A percentile compares a stretch with the other conserved stretches of the same genome.
These are phyloP conservation scores for Diogma glabrata DNA, from an alignment of 2,888 invertebrate genomes.

Conservation along the genomic window DNA sequence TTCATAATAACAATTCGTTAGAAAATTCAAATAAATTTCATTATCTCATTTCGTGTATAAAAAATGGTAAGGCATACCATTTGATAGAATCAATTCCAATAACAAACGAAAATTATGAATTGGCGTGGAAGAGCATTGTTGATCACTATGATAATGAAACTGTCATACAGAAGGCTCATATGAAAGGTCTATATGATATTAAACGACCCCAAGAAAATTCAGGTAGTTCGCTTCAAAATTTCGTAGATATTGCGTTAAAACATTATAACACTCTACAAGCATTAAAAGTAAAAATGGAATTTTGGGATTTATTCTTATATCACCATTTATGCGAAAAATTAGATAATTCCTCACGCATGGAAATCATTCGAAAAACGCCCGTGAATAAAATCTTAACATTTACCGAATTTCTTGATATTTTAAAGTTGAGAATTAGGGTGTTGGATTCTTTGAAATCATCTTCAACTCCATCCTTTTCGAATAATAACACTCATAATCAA, in stretches of 20 bases:
- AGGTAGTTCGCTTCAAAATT: background rate
- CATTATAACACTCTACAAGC: background rate
- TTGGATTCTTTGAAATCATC: background rate
- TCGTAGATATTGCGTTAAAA: background rate
- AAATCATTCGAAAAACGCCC: background rate
- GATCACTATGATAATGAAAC: background rate
- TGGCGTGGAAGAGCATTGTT: background rate
- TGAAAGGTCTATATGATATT: background rate
- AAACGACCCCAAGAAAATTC: background rate
- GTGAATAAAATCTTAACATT: background rate
- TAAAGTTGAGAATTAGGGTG: background rate
- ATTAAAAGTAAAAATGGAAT: background rate
- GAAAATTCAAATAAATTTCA: background rate
- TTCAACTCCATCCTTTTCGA: background rate
- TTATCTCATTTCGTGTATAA: background rate
- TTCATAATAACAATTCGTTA: background rate
- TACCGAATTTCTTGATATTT: background rate
- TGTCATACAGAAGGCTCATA: background rate
- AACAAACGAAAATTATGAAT: background rate
- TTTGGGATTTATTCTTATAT: background rate
- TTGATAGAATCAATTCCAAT: background rate
- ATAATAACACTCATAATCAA: background rate
- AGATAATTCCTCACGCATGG: background rate
- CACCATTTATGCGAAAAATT: slow-evolving; percentile 2
- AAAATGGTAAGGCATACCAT: background rate